Evolutionary conservation across 2,113 vertebrate species (phyloP).

Genomic region (Dasypus novemcinctus): DNA sequence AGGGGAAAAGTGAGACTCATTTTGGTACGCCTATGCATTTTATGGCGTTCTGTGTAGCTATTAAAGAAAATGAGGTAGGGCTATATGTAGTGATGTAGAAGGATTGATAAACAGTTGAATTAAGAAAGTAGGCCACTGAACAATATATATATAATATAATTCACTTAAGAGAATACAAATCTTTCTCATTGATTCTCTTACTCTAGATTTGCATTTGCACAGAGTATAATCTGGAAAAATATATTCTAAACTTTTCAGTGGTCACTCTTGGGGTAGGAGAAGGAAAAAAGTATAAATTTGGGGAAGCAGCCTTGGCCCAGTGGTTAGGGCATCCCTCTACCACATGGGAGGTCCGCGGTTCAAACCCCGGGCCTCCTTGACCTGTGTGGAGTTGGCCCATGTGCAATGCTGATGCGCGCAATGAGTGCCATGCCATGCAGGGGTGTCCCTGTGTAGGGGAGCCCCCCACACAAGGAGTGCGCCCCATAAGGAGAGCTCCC

Average conservation of each 20-base stretch:
- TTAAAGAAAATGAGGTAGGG: not conserved
- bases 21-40: not conserved
- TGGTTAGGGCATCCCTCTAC: no score
- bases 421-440: no score
- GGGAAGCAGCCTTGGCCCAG: no score
- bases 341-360: no score
- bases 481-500: no score
- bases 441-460: no score
- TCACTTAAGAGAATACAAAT: not conserved
- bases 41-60: not conserved
- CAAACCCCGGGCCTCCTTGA: no score
- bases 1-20: constrained; percentile 33
- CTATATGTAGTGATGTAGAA: not conserved
- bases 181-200: not conserved
- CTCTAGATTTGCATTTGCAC: not conserved
- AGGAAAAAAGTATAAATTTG: not conserved
- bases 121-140: constrained; percentile 8
- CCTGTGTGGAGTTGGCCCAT: no score
- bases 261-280: not conserved
- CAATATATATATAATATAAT: not conserved
- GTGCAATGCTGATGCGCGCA: no score
- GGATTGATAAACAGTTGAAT: not conserved
- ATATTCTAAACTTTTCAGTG: not conserved
- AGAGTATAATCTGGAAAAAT: not conserved
- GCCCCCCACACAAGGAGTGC: no score